These are phyloP conservation scores for Eupithecia exiguata DNA, from an alignment of 2,888 invertebrate genomes.

Conservation along the genomic window DNA sequence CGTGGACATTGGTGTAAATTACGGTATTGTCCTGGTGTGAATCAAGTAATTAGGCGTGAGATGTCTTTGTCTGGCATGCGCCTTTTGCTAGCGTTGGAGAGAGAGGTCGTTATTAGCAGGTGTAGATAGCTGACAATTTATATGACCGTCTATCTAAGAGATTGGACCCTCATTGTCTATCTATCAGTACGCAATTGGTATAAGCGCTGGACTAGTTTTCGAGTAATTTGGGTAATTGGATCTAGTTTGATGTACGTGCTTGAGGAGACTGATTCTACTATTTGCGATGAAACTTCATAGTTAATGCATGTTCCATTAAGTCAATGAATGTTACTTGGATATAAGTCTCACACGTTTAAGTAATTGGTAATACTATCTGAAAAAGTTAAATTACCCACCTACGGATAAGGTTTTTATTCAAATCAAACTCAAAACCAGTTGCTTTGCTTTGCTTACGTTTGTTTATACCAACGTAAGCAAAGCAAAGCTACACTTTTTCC, in stretches of 20 bases:
- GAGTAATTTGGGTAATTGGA: slow-evolving; percentile 36
- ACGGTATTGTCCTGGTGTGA: slow-evolving; percentile 35
- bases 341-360: slow-evolving; percentile 9
- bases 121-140: slow-evolving; percentile 45
- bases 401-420: not conserved
- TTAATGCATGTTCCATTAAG: slow-evolving; percentile 25
- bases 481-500: no score
- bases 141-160: slow-evolving; percentile 44
- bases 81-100: not conserved
- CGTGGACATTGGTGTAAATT: slow-evolving; percentile 37
- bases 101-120: slow-evolving; percentile 38
- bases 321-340: slow-evolving; percentile 28
- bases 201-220: slow-evolving; percentile 43
- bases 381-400: not conserved
- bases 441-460: not conserved
- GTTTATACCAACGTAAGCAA: no score
- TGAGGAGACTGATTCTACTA: slow-evolving; percentile 28
- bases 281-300: slow-evolving; percentile 31
- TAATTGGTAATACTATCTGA: not conserved
- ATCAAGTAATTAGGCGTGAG: slow-evolving; percentile 30
- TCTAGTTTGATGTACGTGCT: slow-evolving; percentile 34
- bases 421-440: not conserved
- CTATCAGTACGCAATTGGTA: slow-evolving; percentile 49
- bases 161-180: slow-evolving; percentile 50
- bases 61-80: slow-evolving; percentile 31